A percentile compares a stretch with the other conserved stretches of the same genome.
These are phyloP conservation scores for Ochotona curzoniae DNA, from an alignment of 2,113 vertebrate species.

Conservation along the genomic window DNA sequence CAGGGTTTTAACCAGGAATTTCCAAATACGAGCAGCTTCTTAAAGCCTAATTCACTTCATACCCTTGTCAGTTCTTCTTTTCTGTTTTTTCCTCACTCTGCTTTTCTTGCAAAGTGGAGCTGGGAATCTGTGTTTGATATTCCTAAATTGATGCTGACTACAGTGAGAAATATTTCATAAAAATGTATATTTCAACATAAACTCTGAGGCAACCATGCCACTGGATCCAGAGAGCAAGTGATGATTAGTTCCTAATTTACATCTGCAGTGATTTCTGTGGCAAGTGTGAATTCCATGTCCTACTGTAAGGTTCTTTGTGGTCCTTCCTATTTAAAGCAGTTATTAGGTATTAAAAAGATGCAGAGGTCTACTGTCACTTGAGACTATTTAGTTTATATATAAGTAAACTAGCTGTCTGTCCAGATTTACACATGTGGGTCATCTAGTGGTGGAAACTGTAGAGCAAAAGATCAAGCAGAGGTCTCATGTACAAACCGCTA, in stretches of 20 bases:
- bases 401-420: slow-evolving; percentile 49
- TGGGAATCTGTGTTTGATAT: slow-evolving; percentile 67
- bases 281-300: slow-evolving; percentile 68
- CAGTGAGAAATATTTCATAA: slow-evolving; percentile 76
- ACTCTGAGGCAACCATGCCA: slow-evolving; percentile 69
- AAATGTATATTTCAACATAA: slow-evolving; percentile 79
- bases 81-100: slow-evolving; percentile 62
- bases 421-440: not conserved
- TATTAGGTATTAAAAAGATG: slow-evolving; percentile 53
- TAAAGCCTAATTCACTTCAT: slow-evolving; percentile 72
- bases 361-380: slow-evolving; percentile 40
- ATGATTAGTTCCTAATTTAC: slow-evolving; percentile 78
- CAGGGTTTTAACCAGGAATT: slow-evolving; percentile 76
- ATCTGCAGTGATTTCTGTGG: slow-evolving; percentile 67
- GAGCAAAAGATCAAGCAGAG: slow-evolving; percentile 47
- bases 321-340: slow-evolving; percentile 48
- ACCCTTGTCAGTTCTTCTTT: slow-evolving; percentile 63
- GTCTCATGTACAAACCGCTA: not conserved
- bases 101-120: slow-evolving; percentile 52
- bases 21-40: slow-evolving; percentile 64
- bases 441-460: not conserved
- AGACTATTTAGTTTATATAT: slow-evolving; percentile 53
- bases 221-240: slow-evolving; percentile 60
- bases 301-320: slow-evolving; percentile 47
- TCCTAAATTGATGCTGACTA: slow-evolving; percentile 70